Conservation (phyloP, 1,140 invertebrate genomes). For the Drosophila leontia region DNA sequence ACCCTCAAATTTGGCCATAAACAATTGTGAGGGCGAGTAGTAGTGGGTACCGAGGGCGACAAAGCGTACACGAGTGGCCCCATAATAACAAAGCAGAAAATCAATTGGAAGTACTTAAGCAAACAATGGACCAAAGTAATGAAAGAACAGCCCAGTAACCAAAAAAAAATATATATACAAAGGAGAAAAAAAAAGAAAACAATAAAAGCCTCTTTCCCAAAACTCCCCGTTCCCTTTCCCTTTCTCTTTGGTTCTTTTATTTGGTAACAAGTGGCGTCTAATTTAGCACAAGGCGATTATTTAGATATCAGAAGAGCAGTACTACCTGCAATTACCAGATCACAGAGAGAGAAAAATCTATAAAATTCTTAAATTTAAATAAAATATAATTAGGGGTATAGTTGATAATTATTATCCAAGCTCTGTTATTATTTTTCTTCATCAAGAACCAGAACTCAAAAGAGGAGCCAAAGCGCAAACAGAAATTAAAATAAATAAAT, state of each 20-base stretch:
- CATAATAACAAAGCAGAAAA: constrained; percentile 76
- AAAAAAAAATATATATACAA: constrained; percentile 7
- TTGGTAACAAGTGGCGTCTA: constrained; percentile 69
- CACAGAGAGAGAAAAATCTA: background rate
- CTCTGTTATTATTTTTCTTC: background rate
- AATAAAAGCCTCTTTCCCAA: constrained; percentile 37
- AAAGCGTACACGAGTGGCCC: constrained; percentile 76
- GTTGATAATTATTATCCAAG: background rate
- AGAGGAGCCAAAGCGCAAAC: constrained; percentile 28
- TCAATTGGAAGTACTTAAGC: constrained; percentile 81
- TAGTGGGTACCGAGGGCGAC: constrained; percentile 51
- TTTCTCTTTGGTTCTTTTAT: background rate
- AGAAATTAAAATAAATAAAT: constrained; percentile 81
- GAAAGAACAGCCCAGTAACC: constrained; percentile 32
- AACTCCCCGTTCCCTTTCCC: background rate
- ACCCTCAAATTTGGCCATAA: constrained; percentile 48
- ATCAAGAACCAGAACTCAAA: background rate
- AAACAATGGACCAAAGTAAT: constrained; percentile 72
- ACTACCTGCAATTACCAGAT: constrained; percentile 36
- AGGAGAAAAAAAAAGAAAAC: constrained; percentile 19
- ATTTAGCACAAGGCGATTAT: constrained; percentile 75
- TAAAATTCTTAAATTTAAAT: background rate
- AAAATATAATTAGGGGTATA: background rate
- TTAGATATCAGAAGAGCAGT: constrained; percentile 52
- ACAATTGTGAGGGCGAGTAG: constrained; percentile 56